Evolutionary conservation across 53 echinoderm and acorn worm genomes (phyloP).

Genomic region (Antedon mediterranea): DNA sequence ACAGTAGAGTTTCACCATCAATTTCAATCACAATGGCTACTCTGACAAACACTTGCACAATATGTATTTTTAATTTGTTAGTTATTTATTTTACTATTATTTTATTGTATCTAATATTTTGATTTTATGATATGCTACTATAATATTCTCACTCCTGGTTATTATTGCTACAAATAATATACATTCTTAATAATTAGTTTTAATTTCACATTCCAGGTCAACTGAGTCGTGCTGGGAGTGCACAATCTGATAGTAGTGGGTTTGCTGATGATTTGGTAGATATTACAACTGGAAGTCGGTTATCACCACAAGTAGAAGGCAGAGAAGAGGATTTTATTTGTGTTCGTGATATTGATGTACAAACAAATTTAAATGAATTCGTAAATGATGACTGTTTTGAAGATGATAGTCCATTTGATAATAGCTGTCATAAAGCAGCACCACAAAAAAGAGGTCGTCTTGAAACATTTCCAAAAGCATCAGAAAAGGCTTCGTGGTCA

Average conservation of each 20-base stretch:
- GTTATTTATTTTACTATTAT: no score
- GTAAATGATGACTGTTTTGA: background rate
- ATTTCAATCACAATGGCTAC: no score
- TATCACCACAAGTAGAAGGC: constrained; percentile 11
- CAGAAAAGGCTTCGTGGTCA: constrained; percentile 5
- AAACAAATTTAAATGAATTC: background rate
- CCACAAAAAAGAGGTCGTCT: constrained; percentile 8
- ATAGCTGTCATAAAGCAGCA: background rate
- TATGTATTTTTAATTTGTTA: no score
- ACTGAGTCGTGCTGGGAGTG: constrained; percentile 60
- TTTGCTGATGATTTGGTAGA: constrained; percentile 86
- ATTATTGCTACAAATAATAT: no score
- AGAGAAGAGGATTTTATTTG: background rate
- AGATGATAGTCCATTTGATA: constrained; percentile 13
- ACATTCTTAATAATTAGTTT: no score
- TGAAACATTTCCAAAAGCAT: constrained; percentile 26
- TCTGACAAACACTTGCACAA: no score
- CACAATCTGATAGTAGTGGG: constrained; percentile 95
- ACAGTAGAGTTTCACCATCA: no score
- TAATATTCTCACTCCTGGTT: no score
- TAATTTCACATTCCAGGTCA: constrained; percentile 21
- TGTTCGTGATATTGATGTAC: background rate
- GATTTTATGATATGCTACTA: no score
- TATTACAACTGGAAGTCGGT: constrained; percentile 5
- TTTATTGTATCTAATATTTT: no score